Conservation (phyloP, 2,797 vertebrate species). For the Jordanella pulchra region DNA sequence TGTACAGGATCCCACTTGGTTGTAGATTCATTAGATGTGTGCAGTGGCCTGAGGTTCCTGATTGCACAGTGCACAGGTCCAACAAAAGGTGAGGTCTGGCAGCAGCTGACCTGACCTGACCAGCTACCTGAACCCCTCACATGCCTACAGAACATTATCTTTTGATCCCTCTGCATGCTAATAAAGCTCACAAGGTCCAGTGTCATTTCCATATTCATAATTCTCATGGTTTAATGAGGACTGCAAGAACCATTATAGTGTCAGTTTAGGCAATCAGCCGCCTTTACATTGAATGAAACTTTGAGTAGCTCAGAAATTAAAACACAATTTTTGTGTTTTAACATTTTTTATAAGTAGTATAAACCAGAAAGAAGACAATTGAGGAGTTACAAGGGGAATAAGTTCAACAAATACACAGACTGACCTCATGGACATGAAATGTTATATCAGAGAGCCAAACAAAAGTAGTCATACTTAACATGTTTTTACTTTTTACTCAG, state of each 20-base stretch:
- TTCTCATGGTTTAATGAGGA: conserved; percentile 50
- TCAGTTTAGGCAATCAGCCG: conserved; percentile 1
- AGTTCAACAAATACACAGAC: background rate
- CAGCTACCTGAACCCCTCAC: conserved; percentile 24
- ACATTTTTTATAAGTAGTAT: background rate
- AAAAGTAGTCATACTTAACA: background rate
- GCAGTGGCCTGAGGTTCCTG: conserved; percentile 24
- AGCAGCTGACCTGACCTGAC: conserved; percentile 53
- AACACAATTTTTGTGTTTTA: background rate
- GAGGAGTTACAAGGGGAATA: background rate
- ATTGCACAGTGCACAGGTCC: conserved; percentile 52
- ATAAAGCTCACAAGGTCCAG: conserved; percentile 40
- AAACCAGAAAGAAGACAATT: background rate
- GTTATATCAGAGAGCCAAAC: background rate
- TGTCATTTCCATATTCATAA: conserved; percentile 53
- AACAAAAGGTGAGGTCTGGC: conserved; percentile 45
- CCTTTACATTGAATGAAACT: conserved; percentile 22
- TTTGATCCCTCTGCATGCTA: conserved; percentile 58
- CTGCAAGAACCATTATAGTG: conserved; percentile 8
- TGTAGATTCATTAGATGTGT: conserved; percentile 22
- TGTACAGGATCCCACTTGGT: conserved; percentile 32
- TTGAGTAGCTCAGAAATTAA: background rate
- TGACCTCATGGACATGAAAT: background rate
- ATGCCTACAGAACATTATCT: conserved; percentile 50
- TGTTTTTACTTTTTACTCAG: background rate